These are phyloP conservation scores for Drosophila bipectinata DNA, from an alignment of 1,140 invertebrate genomes.

Conservation along the genomic window DNA sequence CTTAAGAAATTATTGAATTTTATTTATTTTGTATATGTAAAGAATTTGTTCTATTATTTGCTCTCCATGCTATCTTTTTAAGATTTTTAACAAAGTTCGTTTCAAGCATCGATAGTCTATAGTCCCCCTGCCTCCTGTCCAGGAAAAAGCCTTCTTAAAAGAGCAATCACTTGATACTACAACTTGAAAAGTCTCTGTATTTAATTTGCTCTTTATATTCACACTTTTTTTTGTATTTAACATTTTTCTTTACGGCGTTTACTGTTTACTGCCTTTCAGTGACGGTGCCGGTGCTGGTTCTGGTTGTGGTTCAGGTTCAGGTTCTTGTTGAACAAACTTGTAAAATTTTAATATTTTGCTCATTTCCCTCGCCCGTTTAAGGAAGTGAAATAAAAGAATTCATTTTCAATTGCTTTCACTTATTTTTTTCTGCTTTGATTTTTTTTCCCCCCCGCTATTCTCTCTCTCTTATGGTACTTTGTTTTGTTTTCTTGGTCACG, in stretches of 20 bases:
- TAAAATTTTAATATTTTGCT: constrained; percentile 3
- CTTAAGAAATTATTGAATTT: no score
- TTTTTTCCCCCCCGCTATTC: not conserved
- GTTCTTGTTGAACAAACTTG: not conserved
- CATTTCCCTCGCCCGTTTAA: not conserved
- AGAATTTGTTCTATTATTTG: no score
- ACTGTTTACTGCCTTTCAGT: not conserved
- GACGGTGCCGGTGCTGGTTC: not conserved
- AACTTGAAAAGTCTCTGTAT: not conserved
- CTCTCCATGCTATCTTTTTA: no score
- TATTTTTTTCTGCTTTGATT: constrained; percentile 42
- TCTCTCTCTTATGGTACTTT: constrained; percentile 4
- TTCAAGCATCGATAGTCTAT: no score
- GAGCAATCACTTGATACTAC: not conserved
- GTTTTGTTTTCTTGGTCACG: constrained; percentile 54
- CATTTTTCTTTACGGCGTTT: no score
- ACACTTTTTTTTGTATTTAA: not conserved
- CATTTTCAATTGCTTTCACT: constrained; percentile 36
- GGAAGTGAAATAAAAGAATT: constrained; percentile 37
- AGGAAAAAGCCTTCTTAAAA: no score
- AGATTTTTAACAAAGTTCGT: no score
- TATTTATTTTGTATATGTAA: no score
- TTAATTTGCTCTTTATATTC: not conserved
- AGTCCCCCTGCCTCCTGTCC: no score
- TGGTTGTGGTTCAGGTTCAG: no score